Evolutionary conservation across 2,797 vertebrate species (phyloP).

Genomic region (Cirrhinus mrigala): DNA sequence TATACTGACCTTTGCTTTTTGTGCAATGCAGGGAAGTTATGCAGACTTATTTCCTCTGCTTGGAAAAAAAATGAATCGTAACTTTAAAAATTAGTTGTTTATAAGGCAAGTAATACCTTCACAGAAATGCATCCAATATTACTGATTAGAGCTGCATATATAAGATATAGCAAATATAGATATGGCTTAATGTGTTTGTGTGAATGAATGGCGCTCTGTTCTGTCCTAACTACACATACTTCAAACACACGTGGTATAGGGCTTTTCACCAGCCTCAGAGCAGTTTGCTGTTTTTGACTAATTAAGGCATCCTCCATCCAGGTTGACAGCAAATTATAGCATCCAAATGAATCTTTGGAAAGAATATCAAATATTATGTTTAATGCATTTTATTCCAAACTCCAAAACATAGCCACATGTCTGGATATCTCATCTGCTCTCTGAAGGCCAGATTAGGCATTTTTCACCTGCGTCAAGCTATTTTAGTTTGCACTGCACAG

Average conservation of each 20-base stretch:
- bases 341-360: no score
- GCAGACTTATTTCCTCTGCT: not conserved
- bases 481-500: constrained; percentile 34
- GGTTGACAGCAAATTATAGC: no score
- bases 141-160: not conserved
- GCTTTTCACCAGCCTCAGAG: not conserved
- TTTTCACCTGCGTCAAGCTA: constrained; percentile 49
- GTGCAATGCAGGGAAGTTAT: not conserved
- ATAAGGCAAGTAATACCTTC: not conserved
- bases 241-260: not conserved
- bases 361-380: no score
- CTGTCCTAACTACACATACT: not conserved
- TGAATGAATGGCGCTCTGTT: not conserved
- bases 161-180: no score
- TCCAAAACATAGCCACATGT: not conserved
- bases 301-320: no score
- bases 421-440: not conserved
- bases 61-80: not conserved
- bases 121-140: not conserved
- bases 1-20: not conserved
- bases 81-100: not conserved
- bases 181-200: not conserved
- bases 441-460: constrained; percentile 11
- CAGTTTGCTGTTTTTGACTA: not conserved
- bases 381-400: not conserved